These are phyloP conservation scores for Bombus terrestris DNA, from an alignment of 1,140 invertebrate genomes.

Conservation along the genomic window DNA sequence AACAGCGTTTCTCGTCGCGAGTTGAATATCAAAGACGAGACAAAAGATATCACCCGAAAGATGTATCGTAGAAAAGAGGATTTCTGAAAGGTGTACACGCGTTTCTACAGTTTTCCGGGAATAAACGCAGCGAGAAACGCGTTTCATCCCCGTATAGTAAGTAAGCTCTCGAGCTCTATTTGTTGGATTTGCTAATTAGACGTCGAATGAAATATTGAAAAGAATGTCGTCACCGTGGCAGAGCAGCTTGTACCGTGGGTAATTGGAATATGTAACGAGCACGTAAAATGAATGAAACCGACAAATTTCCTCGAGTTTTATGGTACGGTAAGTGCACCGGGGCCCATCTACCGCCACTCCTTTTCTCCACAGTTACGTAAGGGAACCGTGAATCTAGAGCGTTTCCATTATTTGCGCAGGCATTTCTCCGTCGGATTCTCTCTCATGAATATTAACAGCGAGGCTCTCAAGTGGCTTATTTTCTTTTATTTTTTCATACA, in stretches of 20 bases:
- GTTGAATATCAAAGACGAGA: background rate
- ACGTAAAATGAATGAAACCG: conserved; percentile 49
- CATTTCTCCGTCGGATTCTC: conserved; percentile 39
- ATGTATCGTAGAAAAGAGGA: too few species aligned
- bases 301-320: conserved; percentile 48
- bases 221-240: conserved; percentile 39
- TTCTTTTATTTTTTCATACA: conserved; percentile 3
- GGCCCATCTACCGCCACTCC: background rate
- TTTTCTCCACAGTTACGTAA: conserved; percentile 10
- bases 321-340: conserved; percentile 12
- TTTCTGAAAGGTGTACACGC: background rate
- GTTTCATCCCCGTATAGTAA: background rate
- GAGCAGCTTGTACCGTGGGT: background rate
- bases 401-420: conserved; percentile 46
- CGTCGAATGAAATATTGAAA: conserved; percentile 46
- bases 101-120: background rate
- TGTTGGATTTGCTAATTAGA: conserved; percentile 51
- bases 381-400: conserved; percentile 38
- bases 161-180: conserved; percentile 2
- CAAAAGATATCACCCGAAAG: background rate
- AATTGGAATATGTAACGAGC: conserved; percentile 62
- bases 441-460: conserved; percentile 48
- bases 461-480: conserved; percentile 7
- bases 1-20: background rate
- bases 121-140: background rate